phyloP scores from a whole-genome alignment of 2,888 invertebrate species.

The Apoda limacodes region DNA sequence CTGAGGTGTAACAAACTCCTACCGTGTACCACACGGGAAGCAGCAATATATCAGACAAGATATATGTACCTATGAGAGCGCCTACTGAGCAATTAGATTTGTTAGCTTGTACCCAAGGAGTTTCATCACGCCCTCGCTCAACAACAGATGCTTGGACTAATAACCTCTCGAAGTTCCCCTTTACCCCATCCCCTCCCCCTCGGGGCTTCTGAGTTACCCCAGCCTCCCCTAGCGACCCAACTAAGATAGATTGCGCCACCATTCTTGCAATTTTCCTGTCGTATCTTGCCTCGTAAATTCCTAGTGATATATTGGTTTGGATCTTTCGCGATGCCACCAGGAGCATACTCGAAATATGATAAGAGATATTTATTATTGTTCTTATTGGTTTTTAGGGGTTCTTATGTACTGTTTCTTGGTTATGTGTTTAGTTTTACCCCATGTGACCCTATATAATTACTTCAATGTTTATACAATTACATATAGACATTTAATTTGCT shows the following conservation, averaged over 20 bases:
- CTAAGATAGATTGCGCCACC: constrained; percentile 91
- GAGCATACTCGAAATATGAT: constrained; percentile 71
- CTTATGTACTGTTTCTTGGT: constrained; percentile 20
- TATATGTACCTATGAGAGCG: constrained; percentile 47
- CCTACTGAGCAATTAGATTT: constrained; percentile 70
- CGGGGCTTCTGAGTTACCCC: constrained; percentile 40
- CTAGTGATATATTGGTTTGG: constrained; percentile 82
- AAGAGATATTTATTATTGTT: constrained; percentile 71
- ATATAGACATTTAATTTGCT: too few species aligned
- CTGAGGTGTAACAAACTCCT: constrained; percentile 54
- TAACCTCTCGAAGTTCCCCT: constrained; percentile 71
- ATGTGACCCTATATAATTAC: too few species aligned
- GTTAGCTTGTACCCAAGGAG: constrained; percentile 67
- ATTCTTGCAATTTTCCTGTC: constrained; percentile 95
- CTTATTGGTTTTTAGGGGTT: constrained; percentile 67
- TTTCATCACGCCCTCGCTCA: constrained; percentile 69
- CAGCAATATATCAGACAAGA: too few species aligned
- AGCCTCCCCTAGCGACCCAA: constrained; percentile 71
- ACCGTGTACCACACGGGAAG: constrained; percentile 46
- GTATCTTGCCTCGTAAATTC: constrained; percentile 91
- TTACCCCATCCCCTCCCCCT: constrained; percentile 44
- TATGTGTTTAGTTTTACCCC: too few species aligned
- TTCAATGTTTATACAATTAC: too few species aligned
- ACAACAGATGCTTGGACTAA: constrained; percentile 73
- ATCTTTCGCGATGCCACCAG: constrained; percentile 70